Evolutionary conservation across 2,113 vertebrate species (phyloP).

Genomic region (Epinephelus lanceolatus): DNA sequence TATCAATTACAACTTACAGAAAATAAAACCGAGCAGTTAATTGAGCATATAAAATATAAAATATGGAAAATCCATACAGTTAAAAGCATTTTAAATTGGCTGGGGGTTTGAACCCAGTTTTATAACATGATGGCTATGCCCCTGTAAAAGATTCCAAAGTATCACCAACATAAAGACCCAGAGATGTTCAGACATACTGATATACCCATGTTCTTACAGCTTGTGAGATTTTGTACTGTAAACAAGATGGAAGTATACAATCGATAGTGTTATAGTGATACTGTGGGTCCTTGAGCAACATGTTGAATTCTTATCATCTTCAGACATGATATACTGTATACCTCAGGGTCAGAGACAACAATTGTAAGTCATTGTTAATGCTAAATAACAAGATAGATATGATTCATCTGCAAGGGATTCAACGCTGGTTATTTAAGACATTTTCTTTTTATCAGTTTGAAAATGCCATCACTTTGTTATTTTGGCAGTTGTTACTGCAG

Average conservation of each 20-base stretch:
- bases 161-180: not conserved
- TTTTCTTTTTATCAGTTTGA: not conserved
- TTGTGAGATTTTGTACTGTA: not conserved
- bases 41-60: not conserved
- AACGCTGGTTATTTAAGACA: not conserved
- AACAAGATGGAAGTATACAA: not conserved
- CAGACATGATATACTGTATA: not conserved
- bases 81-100: not conserved
- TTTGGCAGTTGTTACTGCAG: not conserved
- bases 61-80: not conserved
- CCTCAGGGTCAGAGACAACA: not conserved
- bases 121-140: not conserved
- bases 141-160: not conserved
- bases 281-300: not conserved
- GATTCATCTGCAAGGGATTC: not conserved
- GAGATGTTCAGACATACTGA: not conserved
- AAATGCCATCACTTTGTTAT: not conserved
- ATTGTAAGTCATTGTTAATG: not conserved
- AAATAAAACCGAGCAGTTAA: not conserved
- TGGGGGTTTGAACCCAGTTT: not conserved
- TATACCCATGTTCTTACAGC: not conserved
- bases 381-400: not conserved
- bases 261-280: not conserved
- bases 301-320: not conserved
- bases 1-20: not conserved